A percentile compares a stretch with the other conserved stretches of the same genome.
Conservation (phyloP, 2,888 invertebrate genomes). For the Pterobdella sp. region DNA sequence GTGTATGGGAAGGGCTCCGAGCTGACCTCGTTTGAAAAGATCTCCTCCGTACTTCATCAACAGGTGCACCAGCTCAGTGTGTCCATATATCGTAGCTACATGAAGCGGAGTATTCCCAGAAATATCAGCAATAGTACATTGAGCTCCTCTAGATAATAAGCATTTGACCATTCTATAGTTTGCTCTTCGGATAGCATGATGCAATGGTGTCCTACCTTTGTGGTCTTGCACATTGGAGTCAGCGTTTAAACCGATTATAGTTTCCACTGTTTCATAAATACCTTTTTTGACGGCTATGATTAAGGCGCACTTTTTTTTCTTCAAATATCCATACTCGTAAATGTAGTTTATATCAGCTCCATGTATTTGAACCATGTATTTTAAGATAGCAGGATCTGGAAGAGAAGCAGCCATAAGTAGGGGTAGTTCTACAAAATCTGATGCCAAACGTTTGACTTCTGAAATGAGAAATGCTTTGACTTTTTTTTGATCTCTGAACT, state of each 20-base stretch:
- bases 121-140: slow-evolving; percentile 34
- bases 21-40: slow-evolving; percentile 37
- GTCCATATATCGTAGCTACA: slow-evolving; percentile 39
- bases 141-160: slow-evolving; percentile 36
- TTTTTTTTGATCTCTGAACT: slow-evolving; percentile 36
- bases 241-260: slow-evolving; percentile 36
- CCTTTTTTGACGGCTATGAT: slow-evolving; percentile 35
- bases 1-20: slow-evolving; percentile 39
- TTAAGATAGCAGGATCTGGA: slow-evolving; percentile 36
- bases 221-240: slow-evolving; percentile 37
- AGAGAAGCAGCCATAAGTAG: slow-evolving; percentile 37
- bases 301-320: slow-evolving; percentile 35
- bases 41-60: slow-evolving; percentile 37
- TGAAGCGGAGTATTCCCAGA: slow-evolving; percentile 38
- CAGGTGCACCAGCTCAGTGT: slow-evolving; percentile 37
- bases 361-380: slow-evolving; percentile 36
- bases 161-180: slow-evolving; percentile 39
- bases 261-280: slow-evolving; percentile 37
- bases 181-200: slow-evolving; percentile 37
- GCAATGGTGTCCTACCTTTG: slow-evolving; percentile 38
- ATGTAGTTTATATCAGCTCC: slow-evolving; percentile 37
- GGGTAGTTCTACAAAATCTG: slow-evolving; percentile 38
- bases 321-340: slow-evolving; percentile 33
- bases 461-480: slow-evolving; percentile 34
- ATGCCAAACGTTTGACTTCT: slow-evolving; percentile 37